Evolutionary conservation across 35 echinoderm and acorn worm genomes (phyloP).

Genomic region (Stichopus chloronotus): DNA sequence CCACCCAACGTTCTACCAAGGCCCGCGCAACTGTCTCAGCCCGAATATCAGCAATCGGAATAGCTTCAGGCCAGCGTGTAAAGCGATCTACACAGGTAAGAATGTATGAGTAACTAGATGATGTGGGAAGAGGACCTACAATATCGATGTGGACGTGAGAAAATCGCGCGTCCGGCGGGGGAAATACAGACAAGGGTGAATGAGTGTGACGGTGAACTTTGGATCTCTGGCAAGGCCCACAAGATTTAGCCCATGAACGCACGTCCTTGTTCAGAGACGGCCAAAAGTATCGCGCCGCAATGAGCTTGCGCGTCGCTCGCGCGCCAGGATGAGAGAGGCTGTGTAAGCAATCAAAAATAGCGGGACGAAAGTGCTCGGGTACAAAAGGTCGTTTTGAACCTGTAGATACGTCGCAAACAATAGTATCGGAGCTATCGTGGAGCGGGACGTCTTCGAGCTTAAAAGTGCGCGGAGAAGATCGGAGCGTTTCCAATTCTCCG

Average conservation of each 20-base stretch:
- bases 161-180: slow-evolving; percentile 35
- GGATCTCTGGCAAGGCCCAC: slow-evolving; percentile 30
- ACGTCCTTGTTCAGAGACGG: slow-evolving; percentile 36
- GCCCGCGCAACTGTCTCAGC: slow-evolving; percentile 54
- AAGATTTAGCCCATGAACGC: slow-evolving; percentile 10
- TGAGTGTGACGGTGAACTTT: slow-evolving; percentile 54
- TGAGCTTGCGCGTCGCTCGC: background rate
- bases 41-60: slow-evolving; percentile 44
- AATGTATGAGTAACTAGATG: slow-evolving; percentile 33
- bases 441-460: background rate
- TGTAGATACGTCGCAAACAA: slow-evolving; percentile 55
- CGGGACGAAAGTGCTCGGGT: slow-evolving; percentile 4
- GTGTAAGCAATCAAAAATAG: slow-evolving; percentile 32
- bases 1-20: slow-evolving; percentile 44
- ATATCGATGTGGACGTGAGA: slow-evolving; percentile 48
- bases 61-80: slow-evolving; percentile 52
- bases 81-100: slow-evolving; percentile 45
- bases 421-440: background rate
- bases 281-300: slow-evolving; percentile 29
- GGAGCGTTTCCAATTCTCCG: slow-evolving; percentile 1
- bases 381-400: slow-evolving; percentile 27
- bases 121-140: slow-evolving; percentile 46
- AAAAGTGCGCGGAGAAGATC: background rate
- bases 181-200: slow-evolving; percentile 20
- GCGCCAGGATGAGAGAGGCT: slow-evolving; percentile 40